Evolutionary conservation across 2,888 invertebrate genomes (phyloP).

Genomic region (Harpagoxenus sublaevis): DNA sequence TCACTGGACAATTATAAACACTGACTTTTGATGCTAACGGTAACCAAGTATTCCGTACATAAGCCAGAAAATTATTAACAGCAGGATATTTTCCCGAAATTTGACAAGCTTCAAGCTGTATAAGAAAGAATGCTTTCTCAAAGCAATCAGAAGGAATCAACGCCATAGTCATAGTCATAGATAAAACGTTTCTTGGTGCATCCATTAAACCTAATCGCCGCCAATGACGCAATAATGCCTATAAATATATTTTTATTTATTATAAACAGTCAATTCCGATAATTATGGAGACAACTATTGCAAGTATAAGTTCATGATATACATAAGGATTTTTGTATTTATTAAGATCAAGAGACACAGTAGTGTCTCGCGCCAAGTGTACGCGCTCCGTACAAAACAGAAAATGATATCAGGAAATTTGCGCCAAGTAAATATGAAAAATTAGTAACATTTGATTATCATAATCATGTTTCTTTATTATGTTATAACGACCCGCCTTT

Average conservation of each 20-base stretch:
- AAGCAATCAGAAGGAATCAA: slow-evolving; percentile 21
- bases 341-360: too few relatives aligned
- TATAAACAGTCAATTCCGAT: too few relatives aligned
- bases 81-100: background rate
- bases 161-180: slow-evolving; percentile 42
- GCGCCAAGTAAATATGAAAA: too few relatives aligned
- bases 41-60: slow-evolving; percentile 25
- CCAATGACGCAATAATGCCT: slow-evolving; percentile 33
- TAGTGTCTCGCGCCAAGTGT: too few relatives aligned
- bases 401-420: too few relatives aligned
- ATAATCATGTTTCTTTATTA: too few relatives aligned
- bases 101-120: slow-evolving; percentile 12
- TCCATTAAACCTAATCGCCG: slow-evolving; percentile 7
- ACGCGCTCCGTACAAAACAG: too few relatives aligned
- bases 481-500: too few relatives aligned
- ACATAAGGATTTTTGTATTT: too few relatives aligned
- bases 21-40: slow-evolving; percentile 2
- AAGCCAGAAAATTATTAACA: background rate
- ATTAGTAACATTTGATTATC: too few relatives aligned
- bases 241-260: background rate
- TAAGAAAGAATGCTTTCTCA: slow-evolving; percentile 13
- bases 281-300: too few relatives aligned
- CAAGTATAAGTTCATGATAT: too few relatives aligned
- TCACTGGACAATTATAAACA: background rate
- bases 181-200: slow-evolving; percentile 23